A percentile compares a stretch with the other conserved stretches of the same genome.
Conservation (phyloP, 2,113 vertebrate species). For the Pagrus major region DNA sequence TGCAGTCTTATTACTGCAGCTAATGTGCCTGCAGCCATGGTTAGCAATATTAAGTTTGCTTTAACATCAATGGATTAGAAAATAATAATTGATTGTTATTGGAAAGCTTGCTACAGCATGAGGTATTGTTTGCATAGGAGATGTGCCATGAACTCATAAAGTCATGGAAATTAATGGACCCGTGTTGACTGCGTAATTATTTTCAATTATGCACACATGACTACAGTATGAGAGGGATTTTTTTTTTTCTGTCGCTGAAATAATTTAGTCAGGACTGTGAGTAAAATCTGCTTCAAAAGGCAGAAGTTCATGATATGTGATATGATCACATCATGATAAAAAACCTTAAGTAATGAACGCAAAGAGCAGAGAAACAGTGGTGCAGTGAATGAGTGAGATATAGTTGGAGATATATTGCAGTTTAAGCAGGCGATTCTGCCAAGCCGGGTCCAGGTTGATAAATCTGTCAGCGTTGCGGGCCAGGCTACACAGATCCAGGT, state of each 20-base stretch:
- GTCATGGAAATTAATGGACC: slow-evolving; percentile 49
- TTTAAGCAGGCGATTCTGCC: slow-evolving; percentile 57
- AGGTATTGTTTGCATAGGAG: slow-evolving; percentile 33
- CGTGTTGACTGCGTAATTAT: slow-evolving; percentile 50
- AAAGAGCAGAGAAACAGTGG: neutral
- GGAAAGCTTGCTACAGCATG: slow-evolving; percentile 45
- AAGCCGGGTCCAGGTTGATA: slow-evolving; percentile 66
- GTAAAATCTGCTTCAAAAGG: neutral
- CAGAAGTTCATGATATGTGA: no score
- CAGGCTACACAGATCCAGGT: slow-evolving; percentile 68
- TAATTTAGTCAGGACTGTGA: neutral
- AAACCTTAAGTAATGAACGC: neutral
- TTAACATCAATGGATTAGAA: slow-evolving; percentile 57
- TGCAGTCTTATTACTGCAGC: slow-evolving; percentile 29
- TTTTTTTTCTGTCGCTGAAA: slow-evolving; percentile 22
- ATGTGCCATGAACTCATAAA: slow-evolving; percentile 22
- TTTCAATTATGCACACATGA: slow-evolving; percentile 48
- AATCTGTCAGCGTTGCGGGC: slow-evolving; percentile 77
- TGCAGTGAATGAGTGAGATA: slow-evolving; percentile 39
- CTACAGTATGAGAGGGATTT: slow-evolving; percentile 12
- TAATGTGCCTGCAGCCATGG: slow-evolving; percentile 53
- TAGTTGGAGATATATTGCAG: slow-evolving; percentile 56
- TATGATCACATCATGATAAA: no score
- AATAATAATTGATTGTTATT: slow-evolving; percentile 44
- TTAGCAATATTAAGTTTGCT: slow-evolving; percentile 50